Base-by-base conservation (phyloP, 2,113 vertebrate species). In the Platycercus adscitus region DNA sequence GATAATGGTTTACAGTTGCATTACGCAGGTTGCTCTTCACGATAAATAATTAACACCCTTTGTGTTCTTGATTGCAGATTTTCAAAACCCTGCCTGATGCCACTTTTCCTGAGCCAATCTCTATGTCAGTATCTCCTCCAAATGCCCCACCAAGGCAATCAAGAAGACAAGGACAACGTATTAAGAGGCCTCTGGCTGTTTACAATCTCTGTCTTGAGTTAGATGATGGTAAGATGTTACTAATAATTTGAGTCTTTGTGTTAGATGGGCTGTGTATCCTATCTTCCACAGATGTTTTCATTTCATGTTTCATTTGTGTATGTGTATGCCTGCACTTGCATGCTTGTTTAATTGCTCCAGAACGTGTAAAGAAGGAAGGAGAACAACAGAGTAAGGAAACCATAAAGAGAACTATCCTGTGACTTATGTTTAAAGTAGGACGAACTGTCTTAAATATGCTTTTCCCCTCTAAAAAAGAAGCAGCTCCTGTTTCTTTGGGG, bases 191-290 rank as follows among this genome's bases (percentile, higher is more conserved):
- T 6, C 95, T 99, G 95, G 99, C 99, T 77, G 99, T 99, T 79
- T 99, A 99, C 98, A 99, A 99, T 96, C 98, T 99, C 29, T 98
- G 98, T 90, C 97, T 99, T 69, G 98, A 99, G 96, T 97, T 99
- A 91, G 98, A 99, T 96, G 98, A 98, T 93, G 99, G 99, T 99
- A 98, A 97, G 98, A 88, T 87, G 85, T 91, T 97, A 56, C 63
- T 81, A 93, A 17, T 76, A 28, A 94, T 85, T 90, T 81, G 69
- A 49, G 73, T 49, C 75, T 95, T 89, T 76, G 64, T 23, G 89
- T 78, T 81, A 58, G 77, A 87, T 82, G 73, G 33, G 60, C 41
- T 83, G 28, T 44, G 15, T 90, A 55, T 85, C 68, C 19, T 77
- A 0, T 81, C 80, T 92, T 76, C 60, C 55, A 55, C 66, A 84